Percentiles rank a stretch among this genome's conserved stretches.
Conservation (phyloP, 2,888 invertebrate species). For the Drosophila rellima region DNA sequence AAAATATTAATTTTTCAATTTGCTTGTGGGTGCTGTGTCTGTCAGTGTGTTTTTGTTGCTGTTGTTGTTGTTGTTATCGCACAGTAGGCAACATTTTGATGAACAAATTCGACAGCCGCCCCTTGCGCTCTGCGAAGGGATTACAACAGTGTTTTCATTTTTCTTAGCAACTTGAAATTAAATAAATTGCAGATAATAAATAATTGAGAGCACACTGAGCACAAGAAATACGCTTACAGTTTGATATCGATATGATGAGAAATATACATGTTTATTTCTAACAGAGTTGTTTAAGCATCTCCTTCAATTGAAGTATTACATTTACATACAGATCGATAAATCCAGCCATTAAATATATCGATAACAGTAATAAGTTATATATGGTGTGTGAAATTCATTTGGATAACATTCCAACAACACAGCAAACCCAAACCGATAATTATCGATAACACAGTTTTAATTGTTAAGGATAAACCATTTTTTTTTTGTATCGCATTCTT, state of each 20-base stretch:
- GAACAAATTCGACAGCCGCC: constrained; percentile 6
- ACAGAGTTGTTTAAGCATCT: not conserved
- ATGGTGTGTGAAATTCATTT: not conserved
- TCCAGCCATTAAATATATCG: not conserved
- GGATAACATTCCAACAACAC: not conserved
- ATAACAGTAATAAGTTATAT: not conserved
- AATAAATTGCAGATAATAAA: constrained; percentile 1
- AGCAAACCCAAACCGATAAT: not conserved
- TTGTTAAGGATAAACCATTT: too few relatives aligned
- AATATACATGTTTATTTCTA: not conserved
- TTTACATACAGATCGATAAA: not conserved
- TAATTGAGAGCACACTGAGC: not conserved
- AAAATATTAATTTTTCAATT: constrained; percentile 1
- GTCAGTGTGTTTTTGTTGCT: not conserved
- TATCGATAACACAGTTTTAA: not conserved
- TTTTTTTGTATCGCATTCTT: too few relatives aligned
- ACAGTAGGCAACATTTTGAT: constrained; percentile 5
- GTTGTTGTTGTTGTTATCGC: not conserved
- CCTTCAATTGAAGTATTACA: too few relatives aligned
- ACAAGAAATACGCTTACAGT: not conserved
- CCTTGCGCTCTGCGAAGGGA: not conserved
- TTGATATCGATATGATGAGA: not conserved
- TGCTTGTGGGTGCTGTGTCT: not conserved
- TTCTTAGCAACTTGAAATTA: constrained; percentile 5
- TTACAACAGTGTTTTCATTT: constrained; percentile 2